Evolutionary conservation across 2,797 vertebrate genomes (phyloP).

Genomic region (Pelochelys cantorii): DNA sequence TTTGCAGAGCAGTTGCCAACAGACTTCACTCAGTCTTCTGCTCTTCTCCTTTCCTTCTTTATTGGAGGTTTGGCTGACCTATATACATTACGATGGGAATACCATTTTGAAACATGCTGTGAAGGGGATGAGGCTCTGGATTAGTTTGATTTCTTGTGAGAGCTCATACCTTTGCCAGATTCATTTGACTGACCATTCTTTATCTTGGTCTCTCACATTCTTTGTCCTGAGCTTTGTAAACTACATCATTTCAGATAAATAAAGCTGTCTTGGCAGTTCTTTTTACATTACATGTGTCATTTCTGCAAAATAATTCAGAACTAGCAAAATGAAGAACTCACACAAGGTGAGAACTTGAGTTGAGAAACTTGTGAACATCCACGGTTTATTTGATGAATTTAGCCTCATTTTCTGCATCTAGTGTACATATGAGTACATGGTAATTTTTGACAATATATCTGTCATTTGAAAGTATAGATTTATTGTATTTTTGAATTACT

Average conservation of each 20-base stretch:
- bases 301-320: slow-evolving; percentile 7
- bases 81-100: neutral
- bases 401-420: fast-evolving
- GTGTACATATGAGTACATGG: neutral
- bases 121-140: neutral
- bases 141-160: neutral
- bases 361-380: neutral
- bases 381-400: neutral
- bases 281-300: neutral
- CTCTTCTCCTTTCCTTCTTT: neutral
- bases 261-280: neutral
- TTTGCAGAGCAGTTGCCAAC: neutral
- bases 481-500: neutral
- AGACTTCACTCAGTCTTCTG: neutral
- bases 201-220: neutral
- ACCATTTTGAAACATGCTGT: neutral
- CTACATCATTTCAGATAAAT: neutral
- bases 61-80: neutral
- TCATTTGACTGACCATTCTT: neutral
- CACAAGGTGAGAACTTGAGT: neutral
- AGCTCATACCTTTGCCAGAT: neutral
- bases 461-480: neutral
- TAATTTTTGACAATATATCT: neutral
- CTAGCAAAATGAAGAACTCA: slow-evolving; percentile 10
- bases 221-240: neutral